Percentiles rank a stretch among this genome's conserved stretches.
phyloP scores from a whole-genome alignment of 2,888 invertebrate genomes.

The Phortica okadai region DNA sequence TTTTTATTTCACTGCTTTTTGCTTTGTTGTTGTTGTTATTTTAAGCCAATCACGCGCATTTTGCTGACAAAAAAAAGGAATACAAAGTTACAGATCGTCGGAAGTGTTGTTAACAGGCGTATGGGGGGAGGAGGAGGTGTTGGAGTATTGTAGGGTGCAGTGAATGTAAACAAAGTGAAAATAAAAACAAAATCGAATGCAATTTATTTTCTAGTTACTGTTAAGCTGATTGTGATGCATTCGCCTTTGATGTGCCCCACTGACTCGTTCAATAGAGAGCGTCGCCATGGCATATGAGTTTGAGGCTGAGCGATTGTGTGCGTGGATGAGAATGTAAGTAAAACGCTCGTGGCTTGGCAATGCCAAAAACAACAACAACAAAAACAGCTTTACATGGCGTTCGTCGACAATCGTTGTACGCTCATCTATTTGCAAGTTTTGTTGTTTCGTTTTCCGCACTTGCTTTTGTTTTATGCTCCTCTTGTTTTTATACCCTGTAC shows the following conservation, averaged over 20 bases:
- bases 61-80: background rate
- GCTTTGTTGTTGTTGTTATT: background rate
- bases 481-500: too few species aligned
- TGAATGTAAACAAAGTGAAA: conserved; percentile 10
- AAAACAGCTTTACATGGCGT: background rate
- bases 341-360: conserved; percentile 1
- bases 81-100: background rate
- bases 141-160: background rate
- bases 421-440: too few species aligned
- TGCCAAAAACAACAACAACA: background rate
- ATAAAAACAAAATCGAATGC: conserved; percentile 64
- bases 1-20: background rate
- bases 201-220: conserved; percentile 71
- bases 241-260: background rate
- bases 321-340: background rate
- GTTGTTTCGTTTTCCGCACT: too few species aligned
- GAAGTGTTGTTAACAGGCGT: too few species aligned
- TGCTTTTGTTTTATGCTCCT: too few species aligned
- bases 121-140: background rate
- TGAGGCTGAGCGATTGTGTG: background rate
- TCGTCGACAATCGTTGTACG: background rate
- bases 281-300: background rate
- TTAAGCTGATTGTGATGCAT: conserved; percentile 64
- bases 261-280: background rate
- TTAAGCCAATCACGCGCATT: conserved; percentile 12